Evolutionary conservation across 1,140 invertebrate species (phyloP), one percentile per base, ranked within the genome.

Genomic region (Drosophila tani): DNA sequence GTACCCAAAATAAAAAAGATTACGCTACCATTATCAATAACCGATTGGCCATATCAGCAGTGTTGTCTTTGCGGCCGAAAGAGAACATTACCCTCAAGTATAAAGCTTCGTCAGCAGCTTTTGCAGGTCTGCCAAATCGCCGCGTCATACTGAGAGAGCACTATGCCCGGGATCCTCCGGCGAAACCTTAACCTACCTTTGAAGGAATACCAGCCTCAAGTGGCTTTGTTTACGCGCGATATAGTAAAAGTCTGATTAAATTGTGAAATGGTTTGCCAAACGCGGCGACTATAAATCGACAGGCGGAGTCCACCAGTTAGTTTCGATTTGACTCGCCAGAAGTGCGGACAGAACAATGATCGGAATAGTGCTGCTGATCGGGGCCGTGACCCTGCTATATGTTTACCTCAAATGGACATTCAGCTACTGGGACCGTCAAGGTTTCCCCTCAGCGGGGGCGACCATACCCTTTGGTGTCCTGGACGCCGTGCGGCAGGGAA

Each of bases 401-500:
- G 55, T 77, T 15, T 91, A 79, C 24, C 56, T 90, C 0, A 86
- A 79, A 29, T 78, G 85, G 69, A 74, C 32, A 4, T 92, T 83
- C 40, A 82, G 58, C 7, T 84, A 66, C 60, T 93, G 92, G 92
- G 68, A 85, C 12, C 81, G 91, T 3, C 67, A 81, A 29, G 87
- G 87, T 21, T 85, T 92, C 14, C 79, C 82, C 3, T 69, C 69
- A 0, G 14, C 27, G 2, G 51, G 29, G 2, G 62, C 60, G 4
- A 56, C 12, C 11, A 85, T 93, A 41, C 91, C 91, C 0, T 86
- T 92, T 17, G 92, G 91, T 14, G 86, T 79, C 4, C 15, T 93
- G 19, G 69, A 81, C 8, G 38, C 78, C 0, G 63, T 86, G n/a
- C 46, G 70, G 2, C 55, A 38, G 6, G 57, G 81, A 2, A 71